phyloP scores from a whole-genome alignment of 2,888 invertebrate genomes.

The Agriotes lineatus region DNA sequence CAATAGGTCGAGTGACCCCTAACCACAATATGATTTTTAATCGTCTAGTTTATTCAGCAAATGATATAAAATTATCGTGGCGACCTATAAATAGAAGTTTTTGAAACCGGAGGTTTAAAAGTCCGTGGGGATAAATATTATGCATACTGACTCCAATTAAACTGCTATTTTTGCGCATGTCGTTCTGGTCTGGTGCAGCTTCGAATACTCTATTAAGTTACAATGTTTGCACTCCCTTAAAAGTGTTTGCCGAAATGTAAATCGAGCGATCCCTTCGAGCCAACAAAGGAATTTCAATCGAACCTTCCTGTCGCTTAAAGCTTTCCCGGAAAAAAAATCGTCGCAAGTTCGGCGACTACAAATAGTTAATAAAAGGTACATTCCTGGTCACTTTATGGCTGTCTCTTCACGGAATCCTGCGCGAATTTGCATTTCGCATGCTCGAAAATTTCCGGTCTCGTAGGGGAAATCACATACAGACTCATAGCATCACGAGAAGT shows the following conservation, averaged over 20 bases:
- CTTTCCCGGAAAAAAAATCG: background rate
- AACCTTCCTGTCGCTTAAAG: too few species aligned
- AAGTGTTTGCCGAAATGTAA: conserved; percentile 30
- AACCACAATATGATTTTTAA: background rate
- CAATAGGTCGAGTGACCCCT: background rate
- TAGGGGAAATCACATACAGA: conserved; percentile 7
- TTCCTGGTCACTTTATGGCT: conserved; percentile 24
- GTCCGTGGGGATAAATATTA: too few species aligned
- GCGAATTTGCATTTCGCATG: conserved; percentile 25
- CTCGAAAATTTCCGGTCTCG: conserved; percentile 27
- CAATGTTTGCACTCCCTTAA: too few species aligned
- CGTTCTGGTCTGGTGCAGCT: too few species aligned
- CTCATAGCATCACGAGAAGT: conserved; percentile 14
- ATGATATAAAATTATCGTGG: background rate
- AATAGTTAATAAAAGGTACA: conserved; percentile 23
- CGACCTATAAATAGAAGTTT: background rate
- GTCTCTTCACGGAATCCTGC: conserved; percentile 19
- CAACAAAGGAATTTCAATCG: conserved; percentile 9
- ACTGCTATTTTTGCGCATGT: too few species aligned
- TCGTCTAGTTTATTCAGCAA: background rate
- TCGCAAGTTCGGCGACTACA: conserved; percentile 3
- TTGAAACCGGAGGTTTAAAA: too few species aligned
- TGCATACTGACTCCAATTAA: too few species aligned
- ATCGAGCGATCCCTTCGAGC: conserved; percentile 1
- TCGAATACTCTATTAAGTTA: too few species aligned